Percentiles rank a stretch among this genome's conserved stretches.
These are phyloP conservation scores for Drosophila lini DNA, from an alignment of 1,140 invertebrate species.

Conservation along the genomic window DNA sequence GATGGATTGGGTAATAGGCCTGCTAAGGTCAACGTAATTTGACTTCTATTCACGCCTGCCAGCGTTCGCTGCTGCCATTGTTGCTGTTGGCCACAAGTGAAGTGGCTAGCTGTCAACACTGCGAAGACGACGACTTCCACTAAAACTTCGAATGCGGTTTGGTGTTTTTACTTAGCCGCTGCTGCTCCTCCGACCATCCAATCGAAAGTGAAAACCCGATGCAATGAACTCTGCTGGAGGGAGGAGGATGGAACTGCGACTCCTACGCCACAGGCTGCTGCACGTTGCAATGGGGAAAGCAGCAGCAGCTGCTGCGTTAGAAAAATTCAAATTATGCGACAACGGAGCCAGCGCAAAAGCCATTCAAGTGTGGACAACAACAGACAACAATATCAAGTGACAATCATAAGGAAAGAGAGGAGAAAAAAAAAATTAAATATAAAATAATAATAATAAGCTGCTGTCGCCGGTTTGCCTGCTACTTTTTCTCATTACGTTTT, in stretches of 20 bases:
- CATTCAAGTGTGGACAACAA: conserved; percentile 57
- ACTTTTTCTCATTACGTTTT: conserved; percentile 63
- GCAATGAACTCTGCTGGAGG: conserved; percentile 48
- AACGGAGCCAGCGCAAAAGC: conserved; percentile 29
- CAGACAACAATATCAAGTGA: conserved; percentile 56
- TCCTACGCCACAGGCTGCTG: conserved; percentile 42
- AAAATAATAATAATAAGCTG: conserved; percentile 48
- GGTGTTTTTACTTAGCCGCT: conserved; percentile 10
- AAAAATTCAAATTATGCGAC: conserved; percentile 66
- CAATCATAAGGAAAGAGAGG: conserved; percentile 39
- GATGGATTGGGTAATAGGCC: conserved; percentile 29
- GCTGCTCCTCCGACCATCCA: conserved; percentile 22
- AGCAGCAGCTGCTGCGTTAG: conserved; percentile 48
- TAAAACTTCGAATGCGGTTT: conserved; percentile 45
- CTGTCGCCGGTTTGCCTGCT: conserved; percentile 8
- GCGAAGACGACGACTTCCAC: conserved; percentile 1
- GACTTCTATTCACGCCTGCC: conserved; percentile 51
- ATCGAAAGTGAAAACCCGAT: conserved; percentile 61
- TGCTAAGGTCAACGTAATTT: conserved; percentile 46
- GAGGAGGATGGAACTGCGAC: conserved; percentile 36
- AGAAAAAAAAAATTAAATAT: conserved; percentile 18
- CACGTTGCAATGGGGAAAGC: conserved; percentile 42
- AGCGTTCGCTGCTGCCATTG: conserved; percentile 22
- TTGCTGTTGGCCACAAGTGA: conserved; percentile 29
- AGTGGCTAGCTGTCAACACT: conserved; percentile 51